Evolutionary conservation across 2,888 invertebrate genomes (phyloP), one percentile per base, ranked within the genome.

Genomic region (Gymnosoma rotundatum): DNA sequence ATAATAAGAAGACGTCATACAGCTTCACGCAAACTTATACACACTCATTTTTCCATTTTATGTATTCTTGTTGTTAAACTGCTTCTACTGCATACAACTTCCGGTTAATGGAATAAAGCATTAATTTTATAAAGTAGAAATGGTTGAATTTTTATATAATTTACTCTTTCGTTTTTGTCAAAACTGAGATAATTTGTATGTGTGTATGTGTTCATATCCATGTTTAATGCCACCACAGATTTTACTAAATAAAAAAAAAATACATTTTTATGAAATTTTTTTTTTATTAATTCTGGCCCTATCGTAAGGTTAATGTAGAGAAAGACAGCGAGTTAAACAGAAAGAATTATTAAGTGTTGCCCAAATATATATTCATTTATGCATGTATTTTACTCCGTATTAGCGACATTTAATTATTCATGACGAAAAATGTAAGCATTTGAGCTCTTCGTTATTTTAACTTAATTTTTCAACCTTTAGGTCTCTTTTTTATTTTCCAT

Each of bases 31-130:
- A 48, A 6, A 42, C 9, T 36, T 25, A 70, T 45, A 78, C 61
- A 70, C 32, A 52, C 21, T 61, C 16, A 18, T 45, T 69, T 70
- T 81, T 63, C 52, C 50, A 16, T 56, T 69, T 25, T 61, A 60
- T 73, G 58, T 61, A 50, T 60, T 70, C 38, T 64, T 66, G 75
- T 83, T 61, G 79, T 83, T 79, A 79, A 83, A 83, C 79, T 79
- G 74, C 79, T 83, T 79, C 75, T 76, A 79, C 70, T 61, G 79
- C 72, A 60, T 61, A 79, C 75, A 76, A 75, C 70, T 75, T 79
- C 83, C 83, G 79, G 64, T 82, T 82, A 82, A 81, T 75, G 75
- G 58, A 70, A 81, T 74, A 64, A 75, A 75, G 63, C 78, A 78
- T 70, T 79, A 70, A 75, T 70, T 79, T 79, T 79, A 75, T 75